Conservation (phyloP, 2,113 vertebrate genomes). For the Caranx melampygus region DNA sequence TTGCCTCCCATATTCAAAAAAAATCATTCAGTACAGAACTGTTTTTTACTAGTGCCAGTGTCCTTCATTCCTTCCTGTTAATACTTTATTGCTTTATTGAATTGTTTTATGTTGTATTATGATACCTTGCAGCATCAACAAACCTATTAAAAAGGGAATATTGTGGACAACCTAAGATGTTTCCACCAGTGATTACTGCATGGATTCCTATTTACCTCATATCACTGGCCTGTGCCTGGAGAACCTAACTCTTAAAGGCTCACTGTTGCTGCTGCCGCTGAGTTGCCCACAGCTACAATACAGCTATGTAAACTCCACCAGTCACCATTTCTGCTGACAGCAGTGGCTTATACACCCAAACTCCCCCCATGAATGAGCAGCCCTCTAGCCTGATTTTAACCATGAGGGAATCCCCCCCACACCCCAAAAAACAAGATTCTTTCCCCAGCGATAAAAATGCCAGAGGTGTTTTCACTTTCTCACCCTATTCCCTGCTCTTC, state of each 20-base stretch:
- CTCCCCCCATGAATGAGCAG: conserved; percentile 67
- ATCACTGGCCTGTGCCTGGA: conserved; percentile 53
- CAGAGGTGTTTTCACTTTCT: conserved; percentile 72
- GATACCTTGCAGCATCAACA: conserved; percentile 53
- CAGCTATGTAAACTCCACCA: conserved; percentile 61
- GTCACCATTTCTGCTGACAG: conserved; percentile 75
- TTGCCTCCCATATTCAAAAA: conserved; percentile 9
- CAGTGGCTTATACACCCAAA: conserved; percentile 72
- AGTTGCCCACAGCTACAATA: conserved; percentile 63
- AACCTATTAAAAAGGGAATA: conserved; percentile 32
- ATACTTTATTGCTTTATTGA: conserved; percentile 15
- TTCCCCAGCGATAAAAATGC: conserved; percentile 72
- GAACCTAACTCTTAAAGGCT: conserved; percentile 46
- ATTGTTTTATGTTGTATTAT: conserved; percentile 47
- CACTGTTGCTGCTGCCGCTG: conserved; percentile 51
- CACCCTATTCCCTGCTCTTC: conserved; percentile 53
- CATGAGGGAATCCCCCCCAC: conserved; percentile 59
- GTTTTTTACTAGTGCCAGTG: conserved; percentile 1
- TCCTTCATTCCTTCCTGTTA: conserved; percentile 18
- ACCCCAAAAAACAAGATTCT: conserved; percentile 61
- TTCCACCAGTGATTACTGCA: conserved; percentile 32
- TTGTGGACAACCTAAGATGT: conserved; percentile 35
- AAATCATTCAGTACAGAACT: background rate
- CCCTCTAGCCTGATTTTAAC: conserved; percentile 70
- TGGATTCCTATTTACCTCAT: conserved; percentile 50